Base-by-base conservation (phyloP, 30 jellyfish, hydroid and myxozoan species). In the Thelohanellus kitauei region DNA sequence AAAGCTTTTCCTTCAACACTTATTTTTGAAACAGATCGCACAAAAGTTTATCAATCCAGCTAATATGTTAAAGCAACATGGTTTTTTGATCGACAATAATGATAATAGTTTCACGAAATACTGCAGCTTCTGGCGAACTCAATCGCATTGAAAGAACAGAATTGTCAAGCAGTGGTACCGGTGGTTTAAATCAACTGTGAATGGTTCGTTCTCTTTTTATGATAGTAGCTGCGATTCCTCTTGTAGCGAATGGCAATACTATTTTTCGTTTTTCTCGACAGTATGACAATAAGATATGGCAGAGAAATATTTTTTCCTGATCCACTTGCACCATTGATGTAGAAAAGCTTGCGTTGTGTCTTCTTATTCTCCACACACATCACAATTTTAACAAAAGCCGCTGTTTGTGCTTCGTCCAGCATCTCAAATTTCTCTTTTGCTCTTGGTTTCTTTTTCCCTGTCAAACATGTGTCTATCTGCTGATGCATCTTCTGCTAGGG, bases 241-340 rank as follows among this genome's bases (percentile, higher is more conserved):
- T 22, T 3, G 57, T 51, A 13, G 84, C 82, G 23, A 48, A 27
- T 4, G 82, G 56, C 2, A 48, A 41, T 2, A 56, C 84, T 12
- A 44, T 52, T 13, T 43, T 21, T 13, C 56, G 62, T 21, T 40
- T 38, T 12, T 43, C 22, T 42, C 47, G 32, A 11, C 34, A 11
- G 6, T 40, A n/a, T 38, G 47, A 43, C 31, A 60, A 16, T n/a
- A 60, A 22, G 13, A 34, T 23, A 47, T 39, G 41, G 31, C 18
- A 15, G 11, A 43, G 12, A 37, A 39, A 60, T 2, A 67, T n/a
- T 52, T 51, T 60, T 60, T 15, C 84, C 84, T 24, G 84, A 51
- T 3, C 83, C 83, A 2, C 67, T 78, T 15, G 84, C 78, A 21
- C 44, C 84, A 53, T 60, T 78, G 4, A 60, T 48, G 40, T 21